Percentiles rank a stretch among this genome's conserved stretches.
phyloP scores from a whole-genome alignment of 1,140 invertebrate genomes.

The Apocrypta bakeri region DNA sequence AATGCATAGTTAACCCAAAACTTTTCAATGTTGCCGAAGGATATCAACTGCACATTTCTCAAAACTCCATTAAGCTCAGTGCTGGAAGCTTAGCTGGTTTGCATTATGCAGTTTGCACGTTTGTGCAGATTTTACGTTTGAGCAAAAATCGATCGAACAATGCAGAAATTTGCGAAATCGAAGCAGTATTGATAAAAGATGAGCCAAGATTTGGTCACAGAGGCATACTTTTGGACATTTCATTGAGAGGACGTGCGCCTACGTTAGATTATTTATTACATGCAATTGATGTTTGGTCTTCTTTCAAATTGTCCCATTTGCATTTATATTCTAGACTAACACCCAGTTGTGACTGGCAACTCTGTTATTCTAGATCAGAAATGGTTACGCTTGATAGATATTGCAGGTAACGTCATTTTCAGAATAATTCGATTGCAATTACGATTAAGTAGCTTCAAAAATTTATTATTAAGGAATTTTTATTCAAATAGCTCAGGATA shows the following conservation, averaged over 20 bases:
- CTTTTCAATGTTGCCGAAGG: slow-evolving; percentile 71
- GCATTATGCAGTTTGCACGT: slow-evolving; percentile 78
- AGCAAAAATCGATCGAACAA: slow-evolving; percentile 63
- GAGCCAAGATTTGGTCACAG: slow-evolving; percentile 77
- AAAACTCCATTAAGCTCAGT: slow-evolving; percentile 76
- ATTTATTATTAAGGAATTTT: too few species aligned
- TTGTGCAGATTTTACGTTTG: slow-evolving; percentile 78
- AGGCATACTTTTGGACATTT: slow-evolving; percentile 79
- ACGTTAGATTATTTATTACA: slow-evolving; percentile 77
- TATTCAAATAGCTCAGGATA: too few species aligned
- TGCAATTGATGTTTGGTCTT: slow-evolving; percentile 76
- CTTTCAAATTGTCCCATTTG: slow-evolving; percentile 79
- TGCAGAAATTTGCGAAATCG: slow-evolving; percentile 64
- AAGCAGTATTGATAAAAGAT: slow-evolving; percentile 78
- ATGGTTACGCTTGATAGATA: slow-evolving; percentile 80
- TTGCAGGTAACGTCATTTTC: slow-evolving; percentile 73
- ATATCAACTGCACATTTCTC: slow-evolving; percentile 74
- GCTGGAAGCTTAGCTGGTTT: slow-evolving; percentile 77
- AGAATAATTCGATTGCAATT: too few species aligned
- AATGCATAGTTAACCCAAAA: slow-evolving; percentile 72
- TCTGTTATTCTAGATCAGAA: slow-evolving; percentile 76
- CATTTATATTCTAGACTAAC: slow-evolving; percentile 76
- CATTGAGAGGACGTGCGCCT: slow-evolving; percentile 78
- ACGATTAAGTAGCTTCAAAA: too few species aligned
- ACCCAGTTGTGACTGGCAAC: slow-evolving; percentile 73